Percentiles rank a stretch among this genome's conserved stretches.
These are phyloP conservation scores for Antechinus stuartii DNA, from an alignment of 2,113 vertebrate species.

Conservation along the genomic window DNA sequence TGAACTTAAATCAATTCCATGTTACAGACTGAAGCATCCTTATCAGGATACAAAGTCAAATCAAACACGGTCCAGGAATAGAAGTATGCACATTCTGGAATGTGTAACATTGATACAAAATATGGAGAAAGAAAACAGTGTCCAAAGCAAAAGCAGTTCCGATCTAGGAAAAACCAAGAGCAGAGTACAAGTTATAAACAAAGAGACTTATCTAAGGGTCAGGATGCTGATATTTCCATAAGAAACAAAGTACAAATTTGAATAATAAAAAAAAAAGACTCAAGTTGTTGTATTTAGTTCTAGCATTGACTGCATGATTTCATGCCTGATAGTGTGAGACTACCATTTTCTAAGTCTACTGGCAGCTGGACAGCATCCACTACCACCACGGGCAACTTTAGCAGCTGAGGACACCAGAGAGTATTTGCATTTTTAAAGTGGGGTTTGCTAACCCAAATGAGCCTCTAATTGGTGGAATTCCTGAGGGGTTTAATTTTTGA, in stretches of 20 bases:
- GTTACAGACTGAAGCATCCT: background rate
- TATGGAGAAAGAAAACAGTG: background rate
- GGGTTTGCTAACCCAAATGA: background rate
- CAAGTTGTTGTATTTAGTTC: background rate
- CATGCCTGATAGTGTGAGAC: background rate
- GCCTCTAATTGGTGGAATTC: background rate
- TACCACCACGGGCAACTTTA: background rate
- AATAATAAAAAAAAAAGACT: background rate
- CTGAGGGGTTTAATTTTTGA: background rate
- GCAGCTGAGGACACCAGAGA: background rate
- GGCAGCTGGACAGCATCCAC: background rate
- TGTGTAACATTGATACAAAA: background rate
- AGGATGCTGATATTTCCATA: background rate
- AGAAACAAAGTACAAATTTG: background rate
- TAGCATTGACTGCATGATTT: background rate
- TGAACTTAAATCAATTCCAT: background rate
- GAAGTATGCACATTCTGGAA: background rate
- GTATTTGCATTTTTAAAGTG: background rate
- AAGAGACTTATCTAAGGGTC: background rate
- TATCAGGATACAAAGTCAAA: background rate
- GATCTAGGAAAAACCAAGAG: background rate
- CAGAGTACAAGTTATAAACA: background rate
- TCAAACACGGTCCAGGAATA: background rate
- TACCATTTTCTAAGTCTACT: background rate
- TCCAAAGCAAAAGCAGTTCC: background rate